Evolutionary conservation across 2,888 invertebrate species (phyloP), one percentile per base, ranked within the genome.

Genomic region (Ommatoiulus sabulosus): DNA sequence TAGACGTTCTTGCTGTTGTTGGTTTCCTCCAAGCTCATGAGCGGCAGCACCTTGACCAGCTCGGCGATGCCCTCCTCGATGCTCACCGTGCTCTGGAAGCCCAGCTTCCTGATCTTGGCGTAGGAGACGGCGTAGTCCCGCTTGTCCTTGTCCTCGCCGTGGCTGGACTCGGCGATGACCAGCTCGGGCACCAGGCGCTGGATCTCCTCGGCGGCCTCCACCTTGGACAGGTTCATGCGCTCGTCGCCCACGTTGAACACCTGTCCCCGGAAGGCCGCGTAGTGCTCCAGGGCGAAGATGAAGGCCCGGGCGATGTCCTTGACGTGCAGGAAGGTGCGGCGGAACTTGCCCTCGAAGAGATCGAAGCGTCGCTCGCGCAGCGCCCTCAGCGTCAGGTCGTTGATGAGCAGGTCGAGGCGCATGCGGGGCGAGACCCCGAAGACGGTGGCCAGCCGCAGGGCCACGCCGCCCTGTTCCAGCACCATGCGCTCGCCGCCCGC

Each of bases 51-150:
- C 89, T 91, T 91, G 15, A 92, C 89, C 90, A 92, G 90, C 88
- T 92, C 92, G 24, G 80, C 72, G 5, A 92, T 91, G 1, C 92
- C 92, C 15, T 92, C 91, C 17, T 92, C 91, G 6, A 92, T 90
- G 1, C 91, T 90, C n/a, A 92, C 91, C 7, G 91, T 91, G 2
- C 92, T 91, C 20, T 89, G 86, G 90, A 91, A 93, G 44, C 92
- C 92, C 4, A 92, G 90, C 35, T 91, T 91, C 10, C 91, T 89
- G 20, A 92, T 92, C 87, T 92, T 92, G 24, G 90, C 90, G 89
- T 92, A 93, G 0, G 92, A 92, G 5, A 93, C 92, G 88, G 92
- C 92, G 89, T 93, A 93, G 90, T 93, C 92, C n/a, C 93, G 88
- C 89, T 92, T 92, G 89, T 93, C 93, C 89, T 91, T 91, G 89